phyloP scores from a whole-genome alignment of 2,113 vertebrate species.

The Eurypyga helias region DNA sequence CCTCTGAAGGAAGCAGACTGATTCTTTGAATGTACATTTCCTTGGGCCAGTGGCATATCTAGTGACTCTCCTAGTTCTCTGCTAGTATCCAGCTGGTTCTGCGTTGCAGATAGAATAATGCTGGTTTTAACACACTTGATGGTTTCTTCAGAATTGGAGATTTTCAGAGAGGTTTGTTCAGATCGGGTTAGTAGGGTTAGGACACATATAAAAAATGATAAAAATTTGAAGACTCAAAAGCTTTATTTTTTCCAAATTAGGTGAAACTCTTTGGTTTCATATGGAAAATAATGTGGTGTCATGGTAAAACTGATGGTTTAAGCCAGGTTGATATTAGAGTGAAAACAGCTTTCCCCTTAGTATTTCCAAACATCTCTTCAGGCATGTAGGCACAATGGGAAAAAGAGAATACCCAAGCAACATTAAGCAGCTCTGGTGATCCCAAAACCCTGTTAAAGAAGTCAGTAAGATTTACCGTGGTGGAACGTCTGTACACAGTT shows the following conservation, averaged over 20 bases:
- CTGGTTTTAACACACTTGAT: neutral
- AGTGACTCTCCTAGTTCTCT: neutral
- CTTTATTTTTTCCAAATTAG: neutral
- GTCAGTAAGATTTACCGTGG: neutral
- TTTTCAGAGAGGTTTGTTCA: neutral
- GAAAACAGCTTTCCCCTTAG: neutral
- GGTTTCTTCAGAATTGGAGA: neutral
- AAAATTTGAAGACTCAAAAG: neutral
- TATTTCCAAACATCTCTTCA: neutral
- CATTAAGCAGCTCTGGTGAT: neutral
- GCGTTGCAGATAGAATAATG: neutral
- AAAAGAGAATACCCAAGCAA: neutral
- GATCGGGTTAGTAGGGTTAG: neutral
- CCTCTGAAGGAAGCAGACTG: neutral
- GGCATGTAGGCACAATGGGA: neutral
- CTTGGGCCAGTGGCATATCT: neutral
- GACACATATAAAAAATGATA: neutral
- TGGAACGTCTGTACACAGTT: neutral
- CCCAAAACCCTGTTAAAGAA: neutral
- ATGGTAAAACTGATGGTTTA: neutral
- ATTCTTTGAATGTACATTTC: neutral
- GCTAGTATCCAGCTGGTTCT: neutral
- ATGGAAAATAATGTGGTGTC: neutral
- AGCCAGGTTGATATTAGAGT: neutral
- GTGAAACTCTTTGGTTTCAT: neutral